Base-by-base conservation (phyloP, 1,140 invertebrate species). In the Meloidogyne hapla region DNA sequence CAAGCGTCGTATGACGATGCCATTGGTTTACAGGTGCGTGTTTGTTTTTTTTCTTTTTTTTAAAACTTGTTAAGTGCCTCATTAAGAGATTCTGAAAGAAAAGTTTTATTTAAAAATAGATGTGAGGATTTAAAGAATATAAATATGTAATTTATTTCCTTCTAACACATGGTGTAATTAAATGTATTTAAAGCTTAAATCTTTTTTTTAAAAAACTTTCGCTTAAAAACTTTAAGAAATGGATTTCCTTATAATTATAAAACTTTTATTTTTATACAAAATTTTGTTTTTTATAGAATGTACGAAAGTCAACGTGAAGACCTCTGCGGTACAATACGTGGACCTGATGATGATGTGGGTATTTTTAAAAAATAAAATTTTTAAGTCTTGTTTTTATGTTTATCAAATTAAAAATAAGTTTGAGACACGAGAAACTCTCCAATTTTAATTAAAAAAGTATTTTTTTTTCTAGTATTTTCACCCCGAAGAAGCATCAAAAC, bases 401-500 rank as follows among this genome's bases (percentile, higher is more conserved):
- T n/a, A n/a, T n/a, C n/a, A n/a, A n/a, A n/a, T n/a, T n/a, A n/a
- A n/a, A n/a, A n/a, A n/a, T n/a, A n/a, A 5, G 6, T 48, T n/a
- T 5, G 13, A 18, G 13, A 1, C 45, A 1, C 9, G 40, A 8
- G 9, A 42, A 12, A 12, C 45, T 18, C 45, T 18, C 4, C 15
- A 2, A 48, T 42, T 42, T 33, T 0, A 6, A 33, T 0, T 33
- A 6, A 33, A 33, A 33, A 33, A 33, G 4, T 33, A 3, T 6
- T 33, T 33, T 33, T 33, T 33, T 56, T 56, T 56, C n/a, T 6
- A 56, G 48, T 18, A 81, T 26, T 82, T 82, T 45, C 79, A 64
- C n/a, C 81, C 81, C n/a, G 81, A 82, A 66, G 81, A 84, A 64
- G 81, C 83, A 18, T 77, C 71, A 45, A 82, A 82, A 76, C 12